Evolutionary conservation across 2,888 invertebrate genomes (phyloP), one percentile per base, ranked within the genome.

Genomic region (Apodemia mormo): DNA sequence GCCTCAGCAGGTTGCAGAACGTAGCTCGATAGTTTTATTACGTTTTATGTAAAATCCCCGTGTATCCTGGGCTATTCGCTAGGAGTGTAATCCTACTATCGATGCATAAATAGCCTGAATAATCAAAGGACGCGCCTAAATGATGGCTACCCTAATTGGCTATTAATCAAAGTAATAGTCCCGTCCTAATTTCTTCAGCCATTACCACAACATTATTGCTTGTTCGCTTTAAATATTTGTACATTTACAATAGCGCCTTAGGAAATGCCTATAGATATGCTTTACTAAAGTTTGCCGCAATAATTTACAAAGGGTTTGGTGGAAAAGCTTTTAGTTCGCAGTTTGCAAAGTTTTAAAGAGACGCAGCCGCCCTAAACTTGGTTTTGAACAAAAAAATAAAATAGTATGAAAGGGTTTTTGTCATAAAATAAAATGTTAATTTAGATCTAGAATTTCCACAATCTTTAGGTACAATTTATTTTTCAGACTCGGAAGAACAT

Each of bases 91-190:
- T 40, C 40, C 40, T 40, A 40, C 40, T 40, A 40, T 40, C 40
- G 40, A 40, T 40, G 9, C 9, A 40, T 40, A 40, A 45, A 45
- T 45, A 12, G 45, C 45, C 45, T 45, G 45, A 12, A 45, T 12
- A 12, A 12, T 12, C 10, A 12, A 61, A 61, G 14, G 29, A 61
- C 12, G 10, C 10, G 14, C 56, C 8, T 12, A 64, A 33, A 61
- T 45, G 30, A 68, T 68, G 68, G 61, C 10, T 43, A 33, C 61
- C 68, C 43, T 33, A 68, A 64, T 64, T 14, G 66, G 61, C 61
- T 68, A 69, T 70, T 67, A 64, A 74, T 73, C 67, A 72, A 69
- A 70, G 33, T 72, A 69, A 68, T 68, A 73, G 70, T 40, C 52
- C 70, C 69, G 43, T 68, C 68, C 66, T 69, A 73, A 73, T 73